Evolutionary conservation across 2,888 invertebrate species (phyloP).

Genomic region (Cyrtodaria siliqua): DNA sequence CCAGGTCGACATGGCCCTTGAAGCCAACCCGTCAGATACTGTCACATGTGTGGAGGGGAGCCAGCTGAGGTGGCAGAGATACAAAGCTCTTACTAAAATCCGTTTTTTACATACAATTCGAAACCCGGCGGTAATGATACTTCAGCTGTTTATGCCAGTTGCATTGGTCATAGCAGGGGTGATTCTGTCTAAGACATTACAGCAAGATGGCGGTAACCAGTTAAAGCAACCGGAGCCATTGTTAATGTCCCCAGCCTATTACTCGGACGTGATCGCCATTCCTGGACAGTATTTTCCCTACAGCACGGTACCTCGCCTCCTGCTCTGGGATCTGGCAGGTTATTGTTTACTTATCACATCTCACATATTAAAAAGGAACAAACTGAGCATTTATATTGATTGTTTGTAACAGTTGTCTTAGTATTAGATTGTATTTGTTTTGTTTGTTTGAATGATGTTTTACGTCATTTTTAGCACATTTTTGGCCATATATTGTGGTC

Average conservation of each 20-base stretch:
- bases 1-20: conserved; percentile 4
- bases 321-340: conserved; percentile 68
- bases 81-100: conserved; percentile 72
- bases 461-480: too few relatives aligned
- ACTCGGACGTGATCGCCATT: conserved; percentile 21
- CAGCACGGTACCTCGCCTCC: conserved; percentile 52
- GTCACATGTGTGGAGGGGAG: conserved; percentile 35
- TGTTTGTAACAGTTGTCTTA: too few relatives aligned
- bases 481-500: too few relatives aligned
- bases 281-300: conserved; percentile 32
- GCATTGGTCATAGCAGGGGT: conserved; percentile 72
- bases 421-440: too few relatives aligned
- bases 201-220: background rate
- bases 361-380: too few relatives aligned
- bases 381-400: too few relatives aligned
- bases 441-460: too few relatives aligned
- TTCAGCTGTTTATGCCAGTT: conserved; percentile 75
- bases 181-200: conserved; percentile 63
- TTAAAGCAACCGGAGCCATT: conserved; percentile 43
- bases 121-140: conserved; percentile 62
- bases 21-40: conserved; percentile 41
- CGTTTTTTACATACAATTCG: conserved; percentile 60
- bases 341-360: too few relatives aligned
- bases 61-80: conserved; percentile 56
- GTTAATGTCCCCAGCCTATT: conserved; percentile 32